A percentile compares a stretch with the other conserved stretches of the same genome.
These are phyloP conservation scores for Psephotus haematonotus DNA, from an alignment of 2,113 vertebrate species.

Conservation along the genomic window DNA sequence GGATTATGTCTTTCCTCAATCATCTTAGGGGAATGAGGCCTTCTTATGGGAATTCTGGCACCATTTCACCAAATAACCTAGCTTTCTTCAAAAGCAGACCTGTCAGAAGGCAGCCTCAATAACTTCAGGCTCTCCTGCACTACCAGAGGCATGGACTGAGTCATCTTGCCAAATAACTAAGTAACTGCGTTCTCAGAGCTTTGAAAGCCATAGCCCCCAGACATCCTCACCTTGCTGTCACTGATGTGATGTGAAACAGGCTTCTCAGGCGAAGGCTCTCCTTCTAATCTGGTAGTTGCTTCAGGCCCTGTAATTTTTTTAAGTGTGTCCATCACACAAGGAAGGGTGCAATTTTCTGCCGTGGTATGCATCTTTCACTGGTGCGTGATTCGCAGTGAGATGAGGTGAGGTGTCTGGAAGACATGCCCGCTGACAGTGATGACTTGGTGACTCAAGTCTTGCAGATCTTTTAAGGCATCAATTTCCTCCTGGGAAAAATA, in stretches of 20 bases:
- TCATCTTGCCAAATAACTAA: not conserved
- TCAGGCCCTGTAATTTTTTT: slow-evolving; percentile 10
- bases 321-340: not conserved
- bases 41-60: not conserved
- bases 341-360: not conserved
- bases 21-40: not conserved
- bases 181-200: not conserved
- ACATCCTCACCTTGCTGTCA: not conserved
- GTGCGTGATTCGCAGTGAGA: not conserved
- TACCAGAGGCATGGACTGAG: not conserved
- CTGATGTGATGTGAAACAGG: not conserved
- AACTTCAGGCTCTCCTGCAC: not conserved
- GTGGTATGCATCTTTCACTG: not conserved
- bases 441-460: slow-evolving; percentile 16
- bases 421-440: not conserved
- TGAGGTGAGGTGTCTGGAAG: not conserved
- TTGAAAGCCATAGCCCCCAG: not conserved
- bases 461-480: not conserved
- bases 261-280: not conserved
- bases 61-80: not conserved
- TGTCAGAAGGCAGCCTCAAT: not conserved
- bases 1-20: not conserved
- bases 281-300: slow-evolving; percentile 5
- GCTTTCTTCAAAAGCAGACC: not conserved
- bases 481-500: not conserved